A percentile compares a stretch with the other conserved stretches of the same genome.
These are phyloP conservation scores for Suricata suricatta DNA, from an alignment of 2,113 vertebrate species.

Conservation along the genomic window DNA sequence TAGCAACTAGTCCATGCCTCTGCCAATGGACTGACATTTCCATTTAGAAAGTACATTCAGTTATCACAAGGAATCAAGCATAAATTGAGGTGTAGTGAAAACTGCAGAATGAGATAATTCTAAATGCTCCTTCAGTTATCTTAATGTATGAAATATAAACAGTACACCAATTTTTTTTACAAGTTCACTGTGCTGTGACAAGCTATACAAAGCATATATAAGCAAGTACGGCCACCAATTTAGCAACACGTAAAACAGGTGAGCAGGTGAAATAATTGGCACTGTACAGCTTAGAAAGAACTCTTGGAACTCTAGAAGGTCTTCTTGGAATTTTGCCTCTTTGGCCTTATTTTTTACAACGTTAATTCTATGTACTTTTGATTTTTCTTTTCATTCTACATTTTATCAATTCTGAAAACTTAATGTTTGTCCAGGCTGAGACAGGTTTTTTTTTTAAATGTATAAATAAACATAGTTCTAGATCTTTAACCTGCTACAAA, in stretches of 20 bases:
- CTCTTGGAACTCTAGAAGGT: background rate
- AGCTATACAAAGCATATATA: background rate
- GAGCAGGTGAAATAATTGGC: background rate
- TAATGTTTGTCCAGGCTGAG: background rate
- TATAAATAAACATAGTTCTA: background rate
- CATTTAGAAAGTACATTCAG: slow-evolving; percentile 14
- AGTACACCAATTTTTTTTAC: background rate
- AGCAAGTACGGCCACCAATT: background rate
- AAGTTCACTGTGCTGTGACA: background rate
- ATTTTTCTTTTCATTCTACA: background rate
- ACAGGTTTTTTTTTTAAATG: background rate
- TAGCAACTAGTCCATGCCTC: background rate
- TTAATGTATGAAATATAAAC: background rate
- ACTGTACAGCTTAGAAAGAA: background rate
- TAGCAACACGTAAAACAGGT: background rate
- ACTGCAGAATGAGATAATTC: background rate
- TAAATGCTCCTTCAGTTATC: background rate
- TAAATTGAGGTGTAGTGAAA: background rate
- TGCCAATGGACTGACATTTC: background rate
- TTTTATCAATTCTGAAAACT: background rate
- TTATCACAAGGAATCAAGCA: background rate
- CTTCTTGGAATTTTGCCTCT: background rate
- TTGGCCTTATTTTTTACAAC: background rate
- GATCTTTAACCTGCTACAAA: background rate
- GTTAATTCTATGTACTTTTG: background rate